These are phyloP conservation scores for Aporrectodea caliginosa DNA, from an alignment of 1,140 invertebrate genomes.

Conservation along the genomic window DNA sequence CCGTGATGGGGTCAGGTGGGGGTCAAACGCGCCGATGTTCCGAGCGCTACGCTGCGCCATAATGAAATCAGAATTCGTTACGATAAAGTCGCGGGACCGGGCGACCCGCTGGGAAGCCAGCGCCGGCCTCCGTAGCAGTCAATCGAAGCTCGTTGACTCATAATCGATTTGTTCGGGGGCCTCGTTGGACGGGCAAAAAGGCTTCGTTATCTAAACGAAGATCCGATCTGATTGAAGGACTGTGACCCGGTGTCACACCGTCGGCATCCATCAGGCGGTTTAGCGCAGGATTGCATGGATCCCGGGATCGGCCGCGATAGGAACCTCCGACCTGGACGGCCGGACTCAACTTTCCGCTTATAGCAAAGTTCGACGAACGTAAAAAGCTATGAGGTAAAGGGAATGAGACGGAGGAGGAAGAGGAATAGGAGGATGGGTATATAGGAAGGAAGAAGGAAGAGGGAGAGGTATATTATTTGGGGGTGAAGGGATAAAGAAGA, in stretches of 20 bases:
- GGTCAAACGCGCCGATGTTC: neutral
- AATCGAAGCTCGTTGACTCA: neutral
- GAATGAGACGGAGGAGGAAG: too few relatives aligned
- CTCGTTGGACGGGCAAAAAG: neutral
- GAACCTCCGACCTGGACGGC: too few relatives aligned
- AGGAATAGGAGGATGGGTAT: too few relatives aligned
- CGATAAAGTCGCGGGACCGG: neutral
- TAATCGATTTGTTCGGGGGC: neutral
- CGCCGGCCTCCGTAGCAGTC: neutral
- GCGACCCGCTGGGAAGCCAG: neutral
- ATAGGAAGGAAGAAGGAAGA: too few relatives aligned
- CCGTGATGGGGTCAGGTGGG: neutral
- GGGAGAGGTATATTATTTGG: too few relatives aligned
- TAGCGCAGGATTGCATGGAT: neutral
- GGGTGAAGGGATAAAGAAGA: too few relatives aligned
- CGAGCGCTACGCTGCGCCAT: neutral
- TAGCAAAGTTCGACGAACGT: too few relatives aligned
- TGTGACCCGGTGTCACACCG: too few relatives aligned
- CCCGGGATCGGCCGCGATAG: too few relatives aligned
- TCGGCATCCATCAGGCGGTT: neutral
- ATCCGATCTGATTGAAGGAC: neutral
- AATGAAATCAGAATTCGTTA: neutral
- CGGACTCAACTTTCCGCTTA: too few relatives aligned
- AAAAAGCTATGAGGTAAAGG: too few relatives aligned
- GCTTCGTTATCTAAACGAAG: neutral